Conservation (phyloP, 1,140 invertebrate genomes). For the Amphibalanus amphitrite region DNA sequence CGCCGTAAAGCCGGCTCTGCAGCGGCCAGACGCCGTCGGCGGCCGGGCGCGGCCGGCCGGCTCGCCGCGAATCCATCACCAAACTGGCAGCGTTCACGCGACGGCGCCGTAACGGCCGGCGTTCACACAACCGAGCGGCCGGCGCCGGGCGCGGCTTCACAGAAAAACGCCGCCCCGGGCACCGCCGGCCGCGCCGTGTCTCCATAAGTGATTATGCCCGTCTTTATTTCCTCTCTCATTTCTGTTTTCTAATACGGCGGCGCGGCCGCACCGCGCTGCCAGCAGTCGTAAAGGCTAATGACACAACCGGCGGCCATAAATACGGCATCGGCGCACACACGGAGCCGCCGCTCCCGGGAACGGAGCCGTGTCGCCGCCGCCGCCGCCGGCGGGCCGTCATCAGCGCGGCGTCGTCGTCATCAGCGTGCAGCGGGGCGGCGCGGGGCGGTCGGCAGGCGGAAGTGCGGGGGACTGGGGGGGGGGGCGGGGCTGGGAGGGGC, state of each 20-base stretch:
- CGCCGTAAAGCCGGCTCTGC: no score
- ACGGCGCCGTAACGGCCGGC: not conserved
- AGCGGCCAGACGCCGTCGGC: no score
- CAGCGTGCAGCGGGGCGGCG: no score
- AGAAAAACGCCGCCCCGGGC: not conserved
- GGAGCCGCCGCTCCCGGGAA: not conserved
- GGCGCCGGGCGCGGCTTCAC: not conserved
- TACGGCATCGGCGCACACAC: not conserved
- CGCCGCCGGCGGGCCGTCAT: not conserved
- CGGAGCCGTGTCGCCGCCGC: no score
- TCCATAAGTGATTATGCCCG: not conserved
- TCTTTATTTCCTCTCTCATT: constrained; percentile 1
- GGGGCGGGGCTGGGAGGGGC: no score
- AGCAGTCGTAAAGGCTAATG: not conserved
- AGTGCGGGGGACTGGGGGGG: no score
- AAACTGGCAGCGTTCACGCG: not conserved
- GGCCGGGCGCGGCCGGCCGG: no score
- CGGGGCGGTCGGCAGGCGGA: no score
- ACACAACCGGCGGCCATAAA: not conserved
- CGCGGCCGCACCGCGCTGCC: no score
- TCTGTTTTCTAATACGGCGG: not conserved
- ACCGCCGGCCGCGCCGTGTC: not conserved
- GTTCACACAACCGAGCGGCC: not conserved
- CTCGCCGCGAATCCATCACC: not conserved
- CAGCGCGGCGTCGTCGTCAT: not conserved